These are phyloP conservation scores for Dugesia japonica DNA, from an alignment of 2,888 invertebrate species.

Conservation along the genomic window DNA sequence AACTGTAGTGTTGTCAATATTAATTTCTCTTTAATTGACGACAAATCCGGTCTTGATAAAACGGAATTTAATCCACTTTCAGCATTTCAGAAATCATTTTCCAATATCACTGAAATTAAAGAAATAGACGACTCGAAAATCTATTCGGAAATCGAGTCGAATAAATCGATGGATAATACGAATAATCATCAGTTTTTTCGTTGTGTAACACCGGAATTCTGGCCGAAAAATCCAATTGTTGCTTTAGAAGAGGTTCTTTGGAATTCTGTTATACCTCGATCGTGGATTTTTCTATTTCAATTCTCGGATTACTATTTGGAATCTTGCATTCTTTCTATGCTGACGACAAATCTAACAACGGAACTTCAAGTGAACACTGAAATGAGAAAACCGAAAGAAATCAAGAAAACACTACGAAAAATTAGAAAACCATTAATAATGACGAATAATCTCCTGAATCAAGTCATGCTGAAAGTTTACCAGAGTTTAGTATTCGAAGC, in stretches of 20 bases:
- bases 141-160: not conserved
- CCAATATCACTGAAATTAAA: not conserved
- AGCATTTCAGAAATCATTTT: too few relatives aligned
- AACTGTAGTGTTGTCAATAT: not conserved
- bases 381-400: too few relatives aligned
- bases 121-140: not conserved
- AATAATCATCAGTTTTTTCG: not conserved
- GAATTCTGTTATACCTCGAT: not conserved
- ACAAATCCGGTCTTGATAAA: not conserved
- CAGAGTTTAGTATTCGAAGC: too few relatives aligned
- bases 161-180: not conserved
- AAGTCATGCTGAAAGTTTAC: too few relatives aligned
- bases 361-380: too few relatives aligned
- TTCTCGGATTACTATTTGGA: not conserved
- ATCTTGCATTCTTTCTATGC: not conserved
- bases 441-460: too few relatives aligned
- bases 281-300: not conserved
- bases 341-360: too few relatives aligned
- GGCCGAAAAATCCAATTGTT: not conserved
- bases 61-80: not conserved
- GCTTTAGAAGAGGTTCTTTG: not conserved
- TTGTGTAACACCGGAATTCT: not conserved
- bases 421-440: too few relatives aligned
- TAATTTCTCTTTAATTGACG: not conserved
- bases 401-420: too few relatives aligned